Conservation (phyloP, 2,888 invertebrate species). For the Helleia helle region DNA sequence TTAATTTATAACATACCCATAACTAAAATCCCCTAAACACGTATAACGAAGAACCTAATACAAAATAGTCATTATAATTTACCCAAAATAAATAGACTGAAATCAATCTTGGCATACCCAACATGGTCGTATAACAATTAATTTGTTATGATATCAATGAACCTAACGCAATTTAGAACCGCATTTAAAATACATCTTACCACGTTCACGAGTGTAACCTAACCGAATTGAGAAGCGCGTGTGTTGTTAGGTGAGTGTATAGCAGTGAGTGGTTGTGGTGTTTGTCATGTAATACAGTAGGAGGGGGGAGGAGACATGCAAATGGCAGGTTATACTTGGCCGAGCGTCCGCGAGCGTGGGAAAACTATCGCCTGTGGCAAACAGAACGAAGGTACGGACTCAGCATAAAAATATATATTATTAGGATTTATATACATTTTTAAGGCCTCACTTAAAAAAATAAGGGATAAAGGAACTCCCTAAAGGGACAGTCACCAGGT, state of each 20-base stretch:
- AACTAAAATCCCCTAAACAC: too few relatives aligned
- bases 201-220: conserved; percentile 23
- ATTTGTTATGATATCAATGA: not conserved
- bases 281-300: conserved; percentile 59
- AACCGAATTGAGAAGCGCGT: conserved; percentile 28
- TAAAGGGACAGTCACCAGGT: too few relatives aligned
- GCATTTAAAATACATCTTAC: not conserved
- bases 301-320: conserved; percentile 63
- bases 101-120: not conserved
- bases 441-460: too few relatives aligned
- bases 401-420: too few relatives aligned
- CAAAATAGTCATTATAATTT: too few relatives aligned
- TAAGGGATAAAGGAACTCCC: too few relatives aligned
- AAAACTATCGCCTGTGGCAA: conserved; percentile 74
- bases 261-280: conserved; percentile 25
- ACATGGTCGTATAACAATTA: not conserved
- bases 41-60: too few relatives aligned
- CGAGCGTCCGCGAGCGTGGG: conserved; percentile 65
- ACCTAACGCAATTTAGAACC: too few relatives aligned
- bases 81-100: too few relatives aligned
- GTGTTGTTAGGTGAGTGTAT: conserved; percentile 14
- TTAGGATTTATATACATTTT: not conserved
- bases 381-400: conserved; percentile 45
- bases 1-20: too few relatives aligned
- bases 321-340: conserved; percentile 66